phyloP scores from a whole-genome alignment of 2,113 vertebrate genomes.

The Poicephalus gulielmi region DNA sequence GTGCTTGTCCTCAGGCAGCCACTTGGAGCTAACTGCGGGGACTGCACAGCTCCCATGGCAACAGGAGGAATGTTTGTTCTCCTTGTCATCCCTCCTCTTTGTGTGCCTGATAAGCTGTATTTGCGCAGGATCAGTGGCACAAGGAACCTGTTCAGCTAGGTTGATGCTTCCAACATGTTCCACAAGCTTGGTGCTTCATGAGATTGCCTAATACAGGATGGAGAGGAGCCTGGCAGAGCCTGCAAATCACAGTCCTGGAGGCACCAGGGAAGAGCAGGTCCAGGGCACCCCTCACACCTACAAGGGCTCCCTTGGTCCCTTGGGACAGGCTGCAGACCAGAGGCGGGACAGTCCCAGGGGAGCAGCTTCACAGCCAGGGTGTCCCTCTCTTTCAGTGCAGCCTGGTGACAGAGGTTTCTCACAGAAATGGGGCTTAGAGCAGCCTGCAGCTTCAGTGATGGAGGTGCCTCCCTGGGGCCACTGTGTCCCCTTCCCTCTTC shows the following conservation, averaged over 20 bases:
- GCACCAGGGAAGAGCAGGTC: background rate
- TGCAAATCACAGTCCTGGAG: background rate
- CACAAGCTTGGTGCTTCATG: background rate
- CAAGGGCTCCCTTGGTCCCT: background rate
- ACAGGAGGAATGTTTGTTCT: background rate
- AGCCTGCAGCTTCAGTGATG: background rate
- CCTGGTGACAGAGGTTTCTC: background rate
- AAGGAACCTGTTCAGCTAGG: background rate
- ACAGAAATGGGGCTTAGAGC: background rate
- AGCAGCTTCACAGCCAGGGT: background rate
- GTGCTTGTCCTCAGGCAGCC: background rate
- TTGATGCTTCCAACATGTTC: background rate
- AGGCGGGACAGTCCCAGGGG: background rate
- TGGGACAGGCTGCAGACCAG: background rate
- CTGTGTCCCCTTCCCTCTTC: background rate
- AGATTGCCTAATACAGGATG: background rate
- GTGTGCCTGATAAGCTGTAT: background rate
- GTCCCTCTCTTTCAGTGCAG: background rate
- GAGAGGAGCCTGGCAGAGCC: background rate
- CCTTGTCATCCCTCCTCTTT: background rate
- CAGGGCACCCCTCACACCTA: background rate
- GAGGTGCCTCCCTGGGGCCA: background rate
- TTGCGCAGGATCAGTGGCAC: background rate
- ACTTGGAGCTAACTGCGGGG: background rate
- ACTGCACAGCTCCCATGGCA: background rate